A percentile compares a stretch with the other conserved stretches of the same genome.
Evolutionary conservation across 1,140 invertebrate genomes (phyloP).

Genomic region (Drosophila lacertosa): DNA sequence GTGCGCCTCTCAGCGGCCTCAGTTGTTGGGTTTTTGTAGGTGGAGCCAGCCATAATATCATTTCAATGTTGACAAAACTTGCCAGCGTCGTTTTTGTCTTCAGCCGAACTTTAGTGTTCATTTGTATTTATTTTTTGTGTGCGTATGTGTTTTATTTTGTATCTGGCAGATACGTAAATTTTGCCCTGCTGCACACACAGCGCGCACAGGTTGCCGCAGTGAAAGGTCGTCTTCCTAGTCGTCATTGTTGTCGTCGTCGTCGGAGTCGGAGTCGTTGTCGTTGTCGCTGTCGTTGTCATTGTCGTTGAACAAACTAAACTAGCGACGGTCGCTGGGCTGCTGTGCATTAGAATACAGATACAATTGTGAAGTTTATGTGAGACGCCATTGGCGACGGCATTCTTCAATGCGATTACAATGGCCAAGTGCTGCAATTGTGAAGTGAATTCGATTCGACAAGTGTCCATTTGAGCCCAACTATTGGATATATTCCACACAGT

Average conservation of each 20-base stretch:
- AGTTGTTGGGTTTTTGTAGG: conserved; percentile 75
- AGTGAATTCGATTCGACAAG: conserved; percentile 30
- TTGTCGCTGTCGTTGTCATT: conserved; percentile 33
- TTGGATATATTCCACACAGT: conserved; percentile 32
- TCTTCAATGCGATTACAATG: conserved; percentile 14
- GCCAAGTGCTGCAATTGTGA: conserved; percentile 38
- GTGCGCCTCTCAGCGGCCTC: conserved; percentile 21
- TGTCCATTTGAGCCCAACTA: conserved; percentile 8
- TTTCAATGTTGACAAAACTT: conserved; percentile 78
- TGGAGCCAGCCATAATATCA: conserved; percentile 67
- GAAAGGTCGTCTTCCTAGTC: conserved; percentile 63
- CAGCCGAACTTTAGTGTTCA: conserved; percentile 56
- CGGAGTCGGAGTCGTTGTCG: conserved; percentile 2
- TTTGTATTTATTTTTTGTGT: conserved; percentile 30
- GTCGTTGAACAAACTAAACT: conserved; percentile 25
- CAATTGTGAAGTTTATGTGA: conserved; percentile 19
- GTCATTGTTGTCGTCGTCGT: conserved; percentile 10
- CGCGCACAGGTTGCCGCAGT: conserved; percentile 71
- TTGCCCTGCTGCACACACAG: conserved; percentile 62
- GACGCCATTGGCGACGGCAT: conserved; percentile 9
- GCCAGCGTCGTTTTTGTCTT: conserved; percentile 50
- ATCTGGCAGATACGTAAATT: conserved; percentile 74
- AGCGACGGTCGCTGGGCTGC: conserved; percentile 47
- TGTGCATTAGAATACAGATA: conserved; percentile 33
- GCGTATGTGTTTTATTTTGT: conserved; percentile 43